These are phyloP conservation scores for Cliona cf. orientalis DNA, from an alignment of 37 sponge, comb jelly and placozoan genomes.

Conservation along the genomic window DNA sequence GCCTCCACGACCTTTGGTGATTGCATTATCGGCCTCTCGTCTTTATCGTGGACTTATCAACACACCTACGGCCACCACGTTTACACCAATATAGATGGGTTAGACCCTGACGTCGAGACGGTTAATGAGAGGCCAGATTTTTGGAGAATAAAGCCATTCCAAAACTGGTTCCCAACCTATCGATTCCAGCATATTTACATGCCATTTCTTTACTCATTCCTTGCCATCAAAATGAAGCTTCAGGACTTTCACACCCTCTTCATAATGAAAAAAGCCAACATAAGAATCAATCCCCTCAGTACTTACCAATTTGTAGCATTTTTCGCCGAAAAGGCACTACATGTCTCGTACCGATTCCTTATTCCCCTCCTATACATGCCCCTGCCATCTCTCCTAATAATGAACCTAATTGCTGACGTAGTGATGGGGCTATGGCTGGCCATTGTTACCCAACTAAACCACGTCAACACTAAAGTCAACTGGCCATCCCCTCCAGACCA, in stretches of 20 bases:
- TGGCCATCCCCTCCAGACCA: background rate
- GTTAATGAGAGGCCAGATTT: slow-evolving; percentile 23
- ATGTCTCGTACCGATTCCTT: slow-evolving; percentile 12
- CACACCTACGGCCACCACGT: slow-evolving; percentile 54
- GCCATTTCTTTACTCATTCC: slow-evolving; percentile 33
- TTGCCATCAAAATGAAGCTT: slow-evolving; percentile 31
- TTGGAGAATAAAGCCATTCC: slow-evolving; percentile 32
- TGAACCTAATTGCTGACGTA: slow-evolving; percentile 19
- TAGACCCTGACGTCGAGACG: slow-evolving; percentile 56
- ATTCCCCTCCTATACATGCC: slow-evolving; percentile 24
- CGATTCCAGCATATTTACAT: slow-evolving; percentile 57
- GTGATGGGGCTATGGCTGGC: slow-evolving; percentile 33
- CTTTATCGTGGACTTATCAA: slow-evolving; percentile 21
- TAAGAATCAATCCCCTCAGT: slow-evolving; percentile 16
- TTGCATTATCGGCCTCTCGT: slow-evolving; percentile 11
- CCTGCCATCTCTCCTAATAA: slow-evolving; percentile 1
- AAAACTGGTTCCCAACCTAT: slow-evolving; percentile 47
- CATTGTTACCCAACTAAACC: slow-evolving; percentile 35
- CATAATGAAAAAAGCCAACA: slow-evolving; percentile 1
- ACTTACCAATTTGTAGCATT: slow-evolving; percentile 1
- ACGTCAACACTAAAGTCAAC: slow-evolving; percentile 10
- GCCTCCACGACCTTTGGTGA: background rate
- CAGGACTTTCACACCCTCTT: slow-evolving; percentile 48
- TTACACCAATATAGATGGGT: slow-evolving; percentile 44
- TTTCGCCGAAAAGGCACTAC: slow-evolving; percentile 11